Percentiles rank a stretch among this genome's conserved stretches.
Conservation (phyloP, 2,888 invertebrate genomes). For the Drosophila imparisetae region DNA sequence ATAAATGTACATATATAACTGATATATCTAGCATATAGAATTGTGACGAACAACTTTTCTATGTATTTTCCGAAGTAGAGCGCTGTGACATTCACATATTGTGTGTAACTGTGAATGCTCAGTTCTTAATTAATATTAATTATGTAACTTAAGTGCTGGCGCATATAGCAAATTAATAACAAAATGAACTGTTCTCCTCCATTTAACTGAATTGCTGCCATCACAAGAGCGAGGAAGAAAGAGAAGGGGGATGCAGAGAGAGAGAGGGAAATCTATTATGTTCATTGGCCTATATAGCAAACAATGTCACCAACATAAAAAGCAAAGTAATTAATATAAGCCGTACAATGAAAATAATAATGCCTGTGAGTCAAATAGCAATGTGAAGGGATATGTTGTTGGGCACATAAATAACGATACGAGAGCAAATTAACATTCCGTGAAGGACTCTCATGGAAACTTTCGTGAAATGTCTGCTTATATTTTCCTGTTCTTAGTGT, state of each 20-base stretch:
- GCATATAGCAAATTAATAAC: conserved; percentile 55
- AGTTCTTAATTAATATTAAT: conserved; percentile 54
- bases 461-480: conserved; percentile 7
- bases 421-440: conserved; percentile 31
- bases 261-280: not conserved
- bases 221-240: not conserved
- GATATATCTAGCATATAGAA: conserved; percentile 12
- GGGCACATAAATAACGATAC: conserved; percentile 18
- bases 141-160: conserved; percentile 44
- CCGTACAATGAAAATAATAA: conserved; percentile 28
- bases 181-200: conserved; percentile 29
- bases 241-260: not conserved
- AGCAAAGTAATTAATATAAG: conserved; percentile 39
- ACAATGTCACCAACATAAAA: conserved; percentile 26
- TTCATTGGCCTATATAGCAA: conserved; percentile 60
- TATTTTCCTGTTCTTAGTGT: not conserved
- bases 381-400: conserved; percentile 25
- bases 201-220: conserved; percentile 33
- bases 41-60: conserved; percentile 10
- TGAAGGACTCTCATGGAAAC: conserved; percentile 2
- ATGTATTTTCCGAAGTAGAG: conserved; percentile 5
- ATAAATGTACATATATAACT: not conserved
- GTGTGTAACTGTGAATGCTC: conserved; percentile 17
- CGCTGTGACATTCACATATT: conserved; percentile 45
- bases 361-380: conserved; percentile 1